A percentile compares a stretch with the other conserved stretches of the same genome.
These are phyloP conservation scores for Tringa solitaria DNA, from an alignment of 2,113 vertebrate genomes.

Conservation along the genomic window DNA sequence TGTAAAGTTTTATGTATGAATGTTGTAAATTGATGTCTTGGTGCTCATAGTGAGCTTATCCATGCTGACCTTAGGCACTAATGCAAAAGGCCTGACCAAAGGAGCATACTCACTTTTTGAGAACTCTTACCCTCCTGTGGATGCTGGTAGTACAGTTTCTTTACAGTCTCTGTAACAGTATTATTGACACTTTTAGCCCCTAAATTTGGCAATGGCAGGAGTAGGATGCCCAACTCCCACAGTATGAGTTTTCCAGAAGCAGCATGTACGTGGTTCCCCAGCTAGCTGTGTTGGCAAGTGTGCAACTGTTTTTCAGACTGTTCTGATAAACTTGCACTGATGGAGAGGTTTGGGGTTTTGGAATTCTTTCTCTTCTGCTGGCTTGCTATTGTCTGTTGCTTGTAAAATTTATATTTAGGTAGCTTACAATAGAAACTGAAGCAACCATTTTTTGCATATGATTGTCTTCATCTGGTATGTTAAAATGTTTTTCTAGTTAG, in stretches of 20 bases:
- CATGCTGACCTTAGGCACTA: background rate
- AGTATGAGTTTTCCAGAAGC: background rate
- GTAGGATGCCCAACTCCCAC: background rate
- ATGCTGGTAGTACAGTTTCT: background rate
- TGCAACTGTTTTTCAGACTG: background rate
- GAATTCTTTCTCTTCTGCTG: background rate
- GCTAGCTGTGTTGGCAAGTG: background rate
- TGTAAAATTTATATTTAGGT: constrained; percentile 7
- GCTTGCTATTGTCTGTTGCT: background rate
- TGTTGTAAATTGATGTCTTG: background rate
- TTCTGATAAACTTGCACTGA: background rate
- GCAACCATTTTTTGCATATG: background rate
- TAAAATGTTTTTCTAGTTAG: constrained; percentile 12
- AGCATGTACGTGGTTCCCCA: background rate
- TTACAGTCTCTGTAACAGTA: background rate
- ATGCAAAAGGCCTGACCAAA: background rate
- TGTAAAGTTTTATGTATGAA: background rate
- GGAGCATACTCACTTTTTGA: background rate
- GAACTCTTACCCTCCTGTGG: background rate
- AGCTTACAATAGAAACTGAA: background rate
- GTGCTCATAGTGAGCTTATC: background rate
- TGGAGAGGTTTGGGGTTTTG: background rate
- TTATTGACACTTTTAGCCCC: background rate
- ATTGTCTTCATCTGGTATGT: background rate
- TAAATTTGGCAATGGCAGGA: background rate